phyloP scores from a whole-genome alignment of 2,113 vertebrate species.

The Rhynchopsitta pachyrhyncha region DNA sequence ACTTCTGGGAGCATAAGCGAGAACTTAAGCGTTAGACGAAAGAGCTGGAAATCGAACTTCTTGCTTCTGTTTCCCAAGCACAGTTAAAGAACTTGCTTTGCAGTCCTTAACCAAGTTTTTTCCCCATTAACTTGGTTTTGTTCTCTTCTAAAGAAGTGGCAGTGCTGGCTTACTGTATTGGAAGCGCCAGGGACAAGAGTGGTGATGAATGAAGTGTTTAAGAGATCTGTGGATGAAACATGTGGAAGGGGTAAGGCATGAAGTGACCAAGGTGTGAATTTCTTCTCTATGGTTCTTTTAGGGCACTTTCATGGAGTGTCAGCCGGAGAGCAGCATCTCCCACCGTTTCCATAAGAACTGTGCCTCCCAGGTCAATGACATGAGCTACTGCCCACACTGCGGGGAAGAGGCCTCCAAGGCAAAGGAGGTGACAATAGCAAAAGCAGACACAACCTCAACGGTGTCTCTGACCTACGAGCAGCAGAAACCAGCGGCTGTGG shows the following conservation, averaged over 20 bases:
- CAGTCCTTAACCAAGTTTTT: slow-evolving; percentile 36
- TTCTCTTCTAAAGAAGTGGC: slow-evolving; percentile 56
- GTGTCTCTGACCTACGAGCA: slow-evolving; percentile 75
- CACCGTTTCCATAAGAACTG: slow-evolving; percentile 94
- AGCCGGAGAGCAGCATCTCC: slow-evolving; percentile 92
- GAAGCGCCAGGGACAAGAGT: slow-evolving; percentile 27
- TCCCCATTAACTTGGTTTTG: slow-evolving; percentile 18
- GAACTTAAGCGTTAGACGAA: slow-evolving; percentile 23
- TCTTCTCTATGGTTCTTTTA: slow-evolving; percentile 72
- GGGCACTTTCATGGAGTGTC: slow-evolving; percentile 97
- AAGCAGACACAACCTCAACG: slow-evolving; percentile 85
- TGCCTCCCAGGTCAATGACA: slow-evolving; percentile 86
- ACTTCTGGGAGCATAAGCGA: slow-evolving; percentile 24
- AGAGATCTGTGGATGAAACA: not conserved
- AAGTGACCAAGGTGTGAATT: not conserved
- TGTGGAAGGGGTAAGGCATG: not conserved
- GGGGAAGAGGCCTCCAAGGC: slow-evolving; percentile 91
- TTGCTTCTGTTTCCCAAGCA: slow-evolving; percentile 33
- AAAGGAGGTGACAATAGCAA: slow-evolving; percentile 86
- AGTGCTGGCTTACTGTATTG: slow-evolving; percentile 58
- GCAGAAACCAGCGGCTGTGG: slow-evolving; percentile 68
- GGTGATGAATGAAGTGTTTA: not conserved
- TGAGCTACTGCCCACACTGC: slow-evolving; percentile 93
- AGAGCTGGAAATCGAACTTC: slow-evolving; percentile 11
- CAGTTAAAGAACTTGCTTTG: slow-evolving; percentile 24